Evolutionary conservation across 1,140 invertebrate species (phyloP), one percentile per base, ranked within the genome.

Genomic region (Muscidifurax raptorellus): DNA sequence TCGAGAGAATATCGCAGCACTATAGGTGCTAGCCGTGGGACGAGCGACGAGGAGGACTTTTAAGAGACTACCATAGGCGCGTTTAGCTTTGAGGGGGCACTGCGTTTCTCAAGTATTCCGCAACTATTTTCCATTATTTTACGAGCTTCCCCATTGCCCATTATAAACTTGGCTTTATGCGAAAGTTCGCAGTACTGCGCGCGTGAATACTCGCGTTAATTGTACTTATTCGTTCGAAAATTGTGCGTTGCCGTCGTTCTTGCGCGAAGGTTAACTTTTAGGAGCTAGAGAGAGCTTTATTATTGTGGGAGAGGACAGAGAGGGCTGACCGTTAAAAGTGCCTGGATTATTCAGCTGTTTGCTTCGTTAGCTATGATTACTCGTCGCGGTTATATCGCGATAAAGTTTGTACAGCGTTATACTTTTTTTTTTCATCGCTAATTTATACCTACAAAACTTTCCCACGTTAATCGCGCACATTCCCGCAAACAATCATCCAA

Each of bases 101-200:
- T n/a, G 30, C 32, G 71, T 36, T 44, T 1, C 74, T 44, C 74
- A 76, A 76, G 36, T 76, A 76, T 76, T 47, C 74, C 30, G n/a
- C 36, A 76, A 76, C 74, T 76, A 76, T 76, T 76, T 76, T 76
- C 74, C 74, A 76, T 47, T 76, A 47, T 76, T 76, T 76, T 76
- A 27, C 32, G 25, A 76, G 40, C 25, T 47, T 76, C 71, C n/a
- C 25, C 40, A 47, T 27, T n/a, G 74, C 18, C 74, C 74, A 52
- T 47, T 76, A 76, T 76, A 76, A 76, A 76, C 40, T 76, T 76
- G 40, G 74, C 30, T 76, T 76, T 76, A 76, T 40, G 40, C 25
- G 18, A 44, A 47, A 44, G 40, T 76, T 76, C 30, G 71, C 18
- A 13, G 36, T 1, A n/a, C n/a, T n/a, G 25, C 71, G 32, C 71